Conservation (phyloP, 2,113 vertebrate genomes). For the Hippolais icterina region DNA sequence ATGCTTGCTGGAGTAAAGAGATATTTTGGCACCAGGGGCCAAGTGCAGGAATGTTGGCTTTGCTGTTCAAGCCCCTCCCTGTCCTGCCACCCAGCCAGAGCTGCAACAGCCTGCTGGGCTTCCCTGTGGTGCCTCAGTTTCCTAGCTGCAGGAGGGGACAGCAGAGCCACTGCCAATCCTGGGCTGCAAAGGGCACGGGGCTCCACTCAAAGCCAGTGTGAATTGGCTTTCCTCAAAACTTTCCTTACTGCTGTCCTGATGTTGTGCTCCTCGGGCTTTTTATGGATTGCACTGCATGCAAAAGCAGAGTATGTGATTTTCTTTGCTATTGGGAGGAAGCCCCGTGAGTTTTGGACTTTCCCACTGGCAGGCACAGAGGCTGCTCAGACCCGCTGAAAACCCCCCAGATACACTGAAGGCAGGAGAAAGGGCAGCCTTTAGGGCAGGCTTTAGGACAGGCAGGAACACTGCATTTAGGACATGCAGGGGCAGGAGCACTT, state of each 20-base stretch:
- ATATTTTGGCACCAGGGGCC: neutral
- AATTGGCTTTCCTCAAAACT: neutral
- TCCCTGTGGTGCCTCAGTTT: neutral
- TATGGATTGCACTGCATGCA: neutral
- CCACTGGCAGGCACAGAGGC: fast-evolving
- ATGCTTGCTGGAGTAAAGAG: neutral
- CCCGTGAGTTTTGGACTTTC: neutral
- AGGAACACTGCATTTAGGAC: neutral
- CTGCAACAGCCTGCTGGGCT: neutral
- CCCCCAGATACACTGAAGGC: neutral
- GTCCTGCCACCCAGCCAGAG: neutral
- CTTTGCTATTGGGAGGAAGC: neutral
- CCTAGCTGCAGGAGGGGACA: neutral
- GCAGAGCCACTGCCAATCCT: neutral
- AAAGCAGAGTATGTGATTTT: neutral
- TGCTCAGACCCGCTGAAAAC: neutral
- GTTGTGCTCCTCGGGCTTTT: neutral
- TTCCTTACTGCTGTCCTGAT: neutral
- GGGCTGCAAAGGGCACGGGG: neutral
- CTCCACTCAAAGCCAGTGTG: fast-evolving
- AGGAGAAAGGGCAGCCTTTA: neutral
- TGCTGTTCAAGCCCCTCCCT: neutral
- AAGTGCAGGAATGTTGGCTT: neutral
- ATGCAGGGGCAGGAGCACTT: neutral
- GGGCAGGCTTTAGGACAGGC: neutral